Percentiles rank a stretch among this genome's conserved stretches.
phyloP scores from a whole-genome alignment of 2,797 vertebrate species.

The Tapirus indicus region DNA sequence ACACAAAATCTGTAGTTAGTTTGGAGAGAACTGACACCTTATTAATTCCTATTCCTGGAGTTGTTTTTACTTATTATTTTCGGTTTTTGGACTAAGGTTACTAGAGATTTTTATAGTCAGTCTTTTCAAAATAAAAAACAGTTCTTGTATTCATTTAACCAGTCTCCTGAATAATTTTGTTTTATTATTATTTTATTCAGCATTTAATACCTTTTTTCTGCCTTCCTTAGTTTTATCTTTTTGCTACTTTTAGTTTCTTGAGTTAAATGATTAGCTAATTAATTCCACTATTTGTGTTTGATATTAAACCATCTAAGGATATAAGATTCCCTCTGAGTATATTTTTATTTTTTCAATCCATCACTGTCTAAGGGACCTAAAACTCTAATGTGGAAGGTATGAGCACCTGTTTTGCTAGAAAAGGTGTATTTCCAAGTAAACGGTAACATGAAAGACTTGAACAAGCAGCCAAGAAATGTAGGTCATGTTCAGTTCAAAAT shows the following conservation, averaged over 20 bases:
- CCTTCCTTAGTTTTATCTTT: neutral
- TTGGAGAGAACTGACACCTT: slow-evolving; percentile 17
- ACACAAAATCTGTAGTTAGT: slow-evolving; percentile 30
- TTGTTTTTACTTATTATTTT: neutral
- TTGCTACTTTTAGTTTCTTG: neutral
- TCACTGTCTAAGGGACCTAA: neutral
- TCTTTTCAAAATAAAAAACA: neutral
- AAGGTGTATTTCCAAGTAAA: slow-evolving; percentile 20
- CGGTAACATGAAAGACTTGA: neutral
- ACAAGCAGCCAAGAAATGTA: neutral
- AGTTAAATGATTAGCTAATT: neutral
- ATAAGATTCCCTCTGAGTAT: neutral
- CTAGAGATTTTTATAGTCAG: neutral
- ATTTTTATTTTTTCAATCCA: neutral
- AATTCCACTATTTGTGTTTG: neutral
- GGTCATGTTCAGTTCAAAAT: neutral
- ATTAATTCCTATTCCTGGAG: slow-evolving; percentile 32
- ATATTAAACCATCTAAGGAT: neutral
- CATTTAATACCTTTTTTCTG: neutral
- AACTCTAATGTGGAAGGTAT: neutral
- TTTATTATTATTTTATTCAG: neutral
- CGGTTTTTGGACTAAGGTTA: neutral
- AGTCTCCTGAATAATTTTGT: neutral
- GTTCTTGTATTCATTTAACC: neutral
- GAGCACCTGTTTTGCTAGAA: neutral